phyloP scores from a whole-genome alignment of 2,113 vertebrate genomes.

The Hydrochoerus hydrochaeris region DNA sequence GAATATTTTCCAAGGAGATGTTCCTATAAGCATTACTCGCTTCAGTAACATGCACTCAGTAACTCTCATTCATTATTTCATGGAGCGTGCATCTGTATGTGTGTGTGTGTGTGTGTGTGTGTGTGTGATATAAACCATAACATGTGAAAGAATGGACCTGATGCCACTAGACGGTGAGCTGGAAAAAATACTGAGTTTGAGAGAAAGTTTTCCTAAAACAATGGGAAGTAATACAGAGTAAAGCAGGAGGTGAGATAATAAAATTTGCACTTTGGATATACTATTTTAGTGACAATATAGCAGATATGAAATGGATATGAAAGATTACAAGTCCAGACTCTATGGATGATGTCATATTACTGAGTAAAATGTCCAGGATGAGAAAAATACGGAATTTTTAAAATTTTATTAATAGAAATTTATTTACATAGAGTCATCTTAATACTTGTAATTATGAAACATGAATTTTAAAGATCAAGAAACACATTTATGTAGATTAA shows the following conservation, averaged over 20 bases:
- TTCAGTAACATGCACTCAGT: background rate
- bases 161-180: background rate
- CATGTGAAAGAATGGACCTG: background rate
- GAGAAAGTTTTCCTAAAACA: background rate
- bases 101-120: background rate
- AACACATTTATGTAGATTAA: background rate
- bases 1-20: constrained; percentile 10
- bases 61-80: background rate
- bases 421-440: background rate
- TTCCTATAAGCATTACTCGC: background rate
- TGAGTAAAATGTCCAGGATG: background rate
- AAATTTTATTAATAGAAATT: background rate
- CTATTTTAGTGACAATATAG: background rate
- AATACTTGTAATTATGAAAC: background rate
- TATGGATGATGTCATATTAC: background rate
- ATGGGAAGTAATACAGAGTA: background rate
- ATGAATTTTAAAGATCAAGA: constrained; percentile 8
- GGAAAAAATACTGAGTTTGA: background rate
- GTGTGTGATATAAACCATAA: background rate
- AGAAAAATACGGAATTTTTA: background rate
- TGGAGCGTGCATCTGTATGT: background rate
- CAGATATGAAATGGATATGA: background rate
- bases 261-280: background rate
- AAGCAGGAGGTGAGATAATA: background rate
- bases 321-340: background rate